Evolutionary conservation across 2,797 vertebrate species (phyloP).

Genomic region (Anomalospiza imberbis): DNA sequence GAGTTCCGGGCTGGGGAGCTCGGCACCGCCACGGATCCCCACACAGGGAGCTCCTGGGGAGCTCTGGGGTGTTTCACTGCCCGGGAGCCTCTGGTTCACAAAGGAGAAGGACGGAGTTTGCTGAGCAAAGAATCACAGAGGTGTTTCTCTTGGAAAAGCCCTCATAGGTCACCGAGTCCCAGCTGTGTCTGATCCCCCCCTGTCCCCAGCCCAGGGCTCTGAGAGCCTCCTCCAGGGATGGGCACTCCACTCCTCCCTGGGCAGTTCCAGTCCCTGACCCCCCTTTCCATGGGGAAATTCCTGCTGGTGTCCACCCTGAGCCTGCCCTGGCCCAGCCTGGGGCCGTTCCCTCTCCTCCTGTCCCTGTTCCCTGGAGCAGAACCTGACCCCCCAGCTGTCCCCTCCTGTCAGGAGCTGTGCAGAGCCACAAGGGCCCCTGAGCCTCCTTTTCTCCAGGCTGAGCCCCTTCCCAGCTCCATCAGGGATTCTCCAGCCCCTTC

Average conservation of each 20-base stretch:
- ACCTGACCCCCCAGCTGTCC: too few species aligned
- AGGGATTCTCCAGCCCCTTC: too few species aligned
- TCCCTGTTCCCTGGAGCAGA: too few species aligned
- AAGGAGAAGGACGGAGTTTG: neutral
- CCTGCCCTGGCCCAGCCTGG: too few species aligned
- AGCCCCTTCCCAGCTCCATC: too few species aligned
- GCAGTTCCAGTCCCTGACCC: neutral
- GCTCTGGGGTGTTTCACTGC: neutral
- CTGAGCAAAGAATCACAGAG: neutral
- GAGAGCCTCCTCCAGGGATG: neutral
- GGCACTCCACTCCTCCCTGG: neutral
- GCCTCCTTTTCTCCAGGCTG: too few species aligned
- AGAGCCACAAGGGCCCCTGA: too few species aligned
- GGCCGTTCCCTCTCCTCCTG: too few species aligned
- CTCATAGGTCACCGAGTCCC: too few species aligned
- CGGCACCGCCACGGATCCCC: neutral
- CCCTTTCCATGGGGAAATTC: neutral
- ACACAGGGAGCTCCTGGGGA: neutral
- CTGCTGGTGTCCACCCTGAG: neutral
- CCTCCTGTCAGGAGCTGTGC: too few species aligned
- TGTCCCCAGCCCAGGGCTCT: neutral
- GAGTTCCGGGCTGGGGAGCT: neutral
- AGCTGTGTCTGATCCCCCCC: rapidly evolving
- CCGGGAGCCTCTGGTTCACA: neutral
- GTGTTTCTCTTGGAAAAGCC: too few species aligned